phyloP scores from a whole-genome alignment of 1,140 invertebrate genomes.

The Phortica variegata region DNA sequence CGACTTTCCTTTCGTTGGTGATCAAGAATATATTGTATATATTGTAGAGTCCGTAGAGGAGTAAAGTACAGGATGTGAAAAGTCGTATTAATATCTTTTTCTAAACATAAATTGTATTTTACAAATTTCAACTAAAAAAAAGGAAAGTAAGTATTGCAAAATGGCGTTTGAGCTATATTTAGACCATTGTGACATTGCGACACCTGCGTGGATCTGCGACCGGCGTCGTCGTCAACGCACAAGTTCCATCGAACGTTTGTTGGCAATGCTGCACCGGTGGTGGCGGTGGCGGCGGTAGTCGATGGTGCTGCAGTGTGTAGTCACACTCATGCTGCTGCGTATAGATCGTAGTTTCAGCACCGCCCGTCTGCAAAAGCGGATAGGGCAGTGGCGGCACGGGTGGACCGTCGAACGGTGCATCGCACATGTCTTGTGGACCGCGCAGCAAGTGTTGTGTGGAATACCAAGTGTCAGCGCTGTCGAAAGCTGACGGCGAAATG shows the following conservation, averaged over 20 bases:
- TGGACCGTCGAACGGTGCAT: slow-evolving; percentile 23
- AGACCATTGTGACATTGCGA: slow-evolving; percentile 64
- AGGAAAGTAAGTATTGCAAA: too few relatives aligned
- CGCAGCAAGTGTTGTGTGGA: slow-evolving; percentile 63
- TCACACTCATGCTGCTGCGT: background rate
- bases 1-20: too few relatives aligned
- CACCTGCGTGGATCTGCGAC: slow-evolving; percentile 57
- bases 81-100: too few relatives aligned
- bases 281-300: background rate
- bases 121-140: too few relatives aligned
- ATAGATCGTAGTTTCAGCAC: background rate
- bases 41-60: too few relatives aligned
- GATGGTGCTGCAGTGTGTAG: background rate
- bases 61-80: too few relatives aligned
- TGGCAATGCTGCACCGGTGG: background rate
- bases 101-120: too few relatives aligned
- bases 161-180: too few relatives aligned
- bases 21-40: too few relatives aligned
- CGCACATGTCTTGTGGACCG: slow-evolving; percentile 45
- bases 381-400: slow-evolving; percentile 54
- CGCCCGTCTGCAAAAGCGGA: slow-evolving; percentile 1
- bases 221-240: slow-evolving; percentile 9
- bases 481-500: too few relatives aligned
- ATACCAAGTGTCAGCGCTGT: slow-evolving; percentile 61
- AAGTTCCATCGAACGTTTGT: background rate